Evolutionary conservation across 2,113 vertebrate genomes (phyloP).

Genomic region (Herpailurus yagouaroundi): DNA sequence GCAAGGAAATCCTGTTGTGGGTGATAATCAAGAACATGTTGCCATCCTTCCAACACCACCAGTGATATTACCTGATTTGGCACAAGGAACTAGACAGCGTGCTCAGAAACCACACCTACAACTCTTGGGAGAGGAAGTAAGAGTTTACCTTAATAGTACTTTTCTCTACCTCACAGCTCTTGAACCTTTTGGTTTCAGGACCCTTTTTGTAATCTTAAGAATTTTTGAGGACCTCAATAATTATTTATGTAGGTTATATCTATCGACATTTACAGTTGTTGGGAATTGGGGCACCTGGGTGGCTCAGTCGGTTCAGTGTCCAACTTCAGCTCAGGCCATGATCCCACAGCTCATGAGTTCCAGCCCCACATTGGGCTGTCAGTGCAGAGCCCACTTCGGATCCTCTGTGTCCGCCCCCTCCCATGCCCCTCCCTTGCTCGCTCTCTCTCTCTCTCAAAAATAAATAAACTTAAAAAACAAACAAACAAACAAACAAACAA

Average conservation of each 20-base stretch:
- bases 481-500: too few species aligned
- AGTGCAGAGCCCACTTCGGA: too few species aligned
- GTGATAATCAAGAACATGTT: conserved; percentile 11
- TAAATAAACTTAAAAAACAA: too few species aligned
- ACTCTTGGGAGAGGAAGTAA: conserved; percentile 85
- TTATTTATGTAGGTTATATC: neutral
- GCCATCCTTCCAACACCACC: conserved; percentile 36
- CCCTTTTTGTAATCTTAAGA: neutral
- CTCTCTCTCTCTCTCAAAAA: too few species aligned
- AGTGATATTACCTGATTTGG: conserved; percentile 62
- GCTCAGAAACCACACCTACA: conserved; percentile 79
- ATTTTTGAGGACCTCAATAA: neutral
- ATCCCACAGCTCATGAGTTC: too few species aligned
- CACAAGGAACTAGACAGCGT: conserved; percentile 69
- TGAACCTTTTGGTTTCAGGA: neutral
- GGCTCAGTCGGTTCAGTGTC: too few species aligned
- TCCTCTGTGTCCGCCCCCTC: too few species aligned
- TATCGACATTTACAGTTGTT: neutral
- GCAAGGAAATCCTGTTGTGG: conserved; percentile 76
- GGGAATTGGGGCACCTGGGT: neutral
- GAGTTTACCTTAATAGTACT: neutral
- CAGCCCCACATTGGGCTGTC: too few species aligned
- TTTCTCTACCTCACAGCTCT: neutral
- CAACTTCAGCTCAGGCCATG: too few species aligned
- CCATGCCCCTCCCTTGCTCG: too few species aligned